Percentiles rank a stretch among this genome's conserved stretches.
Evolutionary conservation across 92 coral and sea anemone species (phyloP).

Genomic region (Actinernus sp.): DNA sequence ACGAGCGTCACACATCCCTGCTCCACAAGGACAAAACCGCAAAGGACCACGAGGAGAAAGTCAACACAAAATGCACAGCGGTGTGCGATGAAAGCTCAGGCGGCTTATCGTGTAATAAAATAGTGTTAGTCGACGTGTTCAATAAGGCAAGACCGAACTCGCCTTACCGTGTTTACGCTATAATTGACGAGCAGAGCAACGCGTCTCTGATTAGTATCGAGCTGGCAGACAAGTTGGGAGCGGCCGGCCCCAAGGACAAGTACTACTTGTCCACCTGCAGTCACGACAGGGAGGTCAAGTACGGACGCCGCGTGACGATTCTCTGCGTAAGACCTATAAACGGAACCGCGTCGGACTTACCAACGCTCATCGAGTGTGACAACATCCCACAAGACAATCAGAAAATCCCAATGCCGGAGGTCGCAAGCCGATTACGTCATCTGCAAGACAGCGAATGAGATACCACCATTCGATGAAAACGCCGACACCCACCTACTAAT

Average conservation of each 20-base stretch:
- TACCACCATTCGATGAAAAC: slow-evolving; percentile 45
- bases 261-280: slow-evolving; percentile 62
- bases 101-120: not conserved
- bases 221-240: slow-evolving; percentile 28
- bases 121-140: not conserved
- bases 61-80: slow-evolving; percentile 8
- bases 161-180: slow-evolving; percentile 5
- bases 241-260: slow-evolving; percentile 38
- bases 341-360: not conserved
- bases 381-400: slow-evolving; percentile 1
- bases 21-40: slow-evolving; percentile 4
- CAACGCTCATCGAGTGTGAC: slow-evolving; percentile 5
- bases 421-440: slow-evolving; percentile 65
- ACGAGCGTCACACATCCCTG: not conserved
- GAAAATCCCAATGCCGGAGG: slow-evolving; percentile 27
- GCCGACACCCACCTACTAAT: slow-evolving; percentile 53
- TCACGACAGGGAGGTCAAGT: slow-evolving; percentile 21
- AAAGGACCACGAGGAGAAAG: not conserved
- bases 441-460: slow-evolving; percentile 46
- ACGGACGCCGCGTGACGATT: slow-evolving; percentile 11
- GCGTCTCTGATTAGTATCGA: slow-evolving; percentile 17
- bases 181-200: slow-evolving; percentile 23
- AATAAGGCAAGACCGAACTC: not conserved
- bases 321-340: slow-evolving; percentile 5
- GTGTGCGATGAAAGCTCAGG: not conserved